Evolutionary conservation across 2,113 vertebrate species (phyloP).

Genomic region (Nesogale talazaci): DNA sequence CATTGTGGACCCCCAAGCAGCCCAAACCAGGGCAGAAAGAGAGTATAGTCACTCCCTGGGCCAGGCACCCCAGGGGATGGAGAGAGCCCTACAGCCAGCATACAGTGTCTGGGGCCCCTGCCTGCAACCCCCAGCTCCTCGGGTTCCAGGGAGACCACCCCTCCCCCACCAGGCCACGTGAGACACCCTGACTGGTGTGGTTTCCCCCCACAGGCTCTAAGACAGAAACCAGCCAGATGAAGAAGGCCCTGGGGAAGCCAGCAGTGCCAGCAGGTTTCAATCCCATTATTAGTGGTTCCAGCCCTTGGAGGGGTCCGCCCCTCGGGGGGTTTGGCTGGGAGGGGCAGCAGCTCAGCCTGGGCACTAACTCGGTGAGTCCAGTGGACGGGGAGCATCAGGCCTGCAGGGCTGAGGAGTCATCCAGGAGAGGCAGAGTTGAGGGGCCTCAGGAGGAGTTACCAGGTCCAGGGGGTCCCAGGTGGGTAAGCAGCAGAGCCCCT

Average conservation of each 20-base stretch:
- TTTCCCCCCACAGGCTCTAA: not conserved
- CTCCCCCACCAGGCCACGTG: too few relatives aligned
- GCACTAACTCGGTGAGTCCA: not conserved
- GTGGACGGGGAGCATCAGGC: too few relatives aligned
- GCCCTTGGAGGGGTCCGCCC: not conserved
- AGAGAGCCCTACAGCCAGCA: not conserved
- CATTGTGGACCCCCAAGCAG: not conserved
- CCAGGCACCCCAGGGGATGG: too few relatives aligned
- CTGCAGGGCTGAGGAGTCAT: too few relatives aligned
- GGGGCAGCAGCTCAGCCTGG: not conserved
- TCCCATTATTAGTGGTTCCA: too few relatives aligned
- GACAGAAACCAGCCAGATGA: conserved; percentile 36
- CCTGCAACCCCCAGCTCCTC: not conserved
- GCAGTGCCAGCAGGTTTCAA: too few relatives aligned
- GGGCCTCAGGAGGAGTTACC: too few relatives aligned
- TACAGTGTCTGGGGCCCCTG: not conserved
- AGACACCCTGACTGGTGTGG: not conserved
- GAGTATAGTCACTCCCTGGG: not conserved
- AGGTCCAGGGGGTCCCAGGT: too few relatives aligned
- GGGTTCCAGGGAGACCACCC: too few relatives aligned
- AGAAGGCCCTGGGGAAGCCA: too few relatives aligned
- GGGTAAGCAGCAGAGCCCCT: too few relatives aligned
- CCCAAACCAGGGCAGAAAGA: not conserved
- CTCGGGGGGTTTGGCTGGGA: not conserved
- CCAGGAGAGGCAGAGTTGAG: too few relatives aligned